A percentile compares a stretch with the other conserved stretches of the same genome.
phyloP scores from a whole-genome alignment of 2,797 vertebrate genomes.

The Selene dorsalis region DNA sequence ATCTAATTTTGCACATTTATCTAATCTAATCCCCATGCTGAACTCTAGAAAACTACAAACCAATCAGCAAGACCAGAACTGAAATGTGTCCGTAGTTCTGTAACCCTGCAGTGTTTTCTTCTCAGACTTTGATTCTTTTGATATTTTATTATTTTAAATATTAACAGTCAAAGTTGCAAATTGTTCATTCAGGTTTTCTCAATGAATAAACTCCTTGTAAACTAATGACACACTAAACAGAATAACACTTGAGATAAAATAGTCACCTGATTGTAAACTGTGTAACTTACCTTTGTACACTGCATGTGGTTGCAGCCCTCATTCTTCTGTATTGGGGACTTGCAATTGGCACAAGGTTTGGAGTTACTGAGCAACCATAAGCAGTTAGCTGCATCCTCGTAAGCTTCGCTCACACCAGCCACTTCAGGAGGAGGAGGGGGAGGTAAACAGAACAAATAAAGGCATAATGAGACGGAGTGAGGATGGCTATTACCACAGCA shows the following conservation, averaged over 20 bases:
- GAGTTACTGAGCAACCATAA: conserved; percentile 97
- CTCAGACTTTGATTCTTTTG: conserved; percentile 2
- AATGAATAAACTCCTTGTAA: not conserved
- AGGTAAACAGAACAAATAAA: conserved; percentile 69
- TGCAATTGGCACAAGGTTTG: conserved; percentile 98
- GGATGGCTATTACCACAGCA: conserved; percentile 57
- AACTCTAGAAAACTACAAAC: not conserved
- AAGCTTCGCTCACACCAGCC: conserved; percentile 96
- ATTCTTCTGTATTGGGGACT: conserved; percentile 99
- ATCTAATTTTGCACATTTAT: not conserved
- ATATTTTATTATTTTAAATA: not conserved
- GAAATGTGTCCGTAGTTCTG: not conserved
- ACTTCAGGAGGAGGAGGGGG: conserved; percentile 81
- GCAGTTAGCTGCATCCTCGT: conserved; percentile 98
- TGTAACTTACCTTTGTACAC: conserved; percentile 86
- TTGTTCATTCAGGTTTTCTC: not conserved
- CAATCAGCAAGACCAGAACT: not conserved
- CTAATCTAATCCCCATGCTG: not conserved
- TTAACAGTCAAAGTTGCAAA: not conserved
- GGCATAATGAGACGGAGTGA: conserved; percentile 68
- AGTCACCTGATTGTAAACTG: too few species aligned
- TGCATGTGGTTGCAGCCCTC: conserved; percentile 99
- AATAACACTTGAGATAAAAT: not conserved
- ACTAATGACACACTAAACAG: not conserved
- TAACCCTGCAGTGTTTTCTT: not conserved